Percentiles rank a stretch among this genome's conserved stretches.
These are phyloP conservation scores for Pachycephus smyrnensis DNA, from an alignment of 2,888 invertebrate species.

Conservation along the genomic window DNA sequence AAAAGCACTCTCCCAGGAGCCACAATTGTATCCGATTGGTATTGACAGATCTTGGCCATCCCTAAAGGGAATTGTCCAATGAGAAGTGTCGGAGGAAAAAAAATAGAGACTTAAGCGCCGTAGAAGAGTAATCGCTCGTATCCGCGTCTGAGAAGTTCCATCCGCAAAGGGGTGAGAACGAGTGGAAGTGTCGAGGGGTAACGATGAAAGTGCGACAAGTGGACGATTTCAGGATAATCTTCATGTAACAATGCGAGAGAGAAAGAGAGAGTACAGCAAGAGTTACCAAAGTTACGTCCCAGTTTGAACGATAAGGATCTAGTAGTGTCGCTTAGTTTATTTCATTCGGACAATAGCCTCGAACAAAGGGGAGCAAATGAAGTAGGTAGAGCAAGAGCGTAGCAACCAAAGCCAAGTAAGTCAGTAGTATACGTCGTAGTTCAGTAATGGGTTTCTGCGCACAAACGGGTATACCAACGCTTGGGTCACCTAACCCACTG, in stretches of 20 bases:
- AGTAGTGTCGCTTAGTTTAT: conserved; percentile 12
- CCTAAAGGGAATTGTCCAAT: neutral
- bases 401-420: conserved; percentile 1
- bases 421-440: neutral
- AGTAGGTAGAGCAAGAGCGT: conserved; percentile 21
- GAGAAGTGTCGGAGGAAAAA: neutral
- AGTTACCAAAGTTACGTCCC: neutral
- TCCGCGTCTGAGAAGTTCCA: neutral
- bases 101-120: neutral
- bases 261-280: neutral
- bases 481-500: neutral
- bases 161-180: conserved; percentile 3
- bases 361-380: conserved; percentile 29
- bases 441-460: conserved; percentile 1
- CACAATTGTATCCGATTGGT: neutral
- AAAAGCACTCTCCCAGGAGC: neutral
- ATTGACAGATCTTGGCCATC: neutral
- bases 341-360: conserved; percentile 26
- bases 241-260: neutral
- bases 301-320: neutral
- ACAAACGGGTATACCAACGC: neutral
- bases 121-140: neutral
- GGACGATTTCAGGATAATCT: neutral
- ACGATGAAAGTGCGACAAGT: neutral
- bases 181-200: neutral